phyloP scores from a whole-genome alignment of 2,113 vertebrate genomes.

The Dendrocopos noguchii region DNA sequence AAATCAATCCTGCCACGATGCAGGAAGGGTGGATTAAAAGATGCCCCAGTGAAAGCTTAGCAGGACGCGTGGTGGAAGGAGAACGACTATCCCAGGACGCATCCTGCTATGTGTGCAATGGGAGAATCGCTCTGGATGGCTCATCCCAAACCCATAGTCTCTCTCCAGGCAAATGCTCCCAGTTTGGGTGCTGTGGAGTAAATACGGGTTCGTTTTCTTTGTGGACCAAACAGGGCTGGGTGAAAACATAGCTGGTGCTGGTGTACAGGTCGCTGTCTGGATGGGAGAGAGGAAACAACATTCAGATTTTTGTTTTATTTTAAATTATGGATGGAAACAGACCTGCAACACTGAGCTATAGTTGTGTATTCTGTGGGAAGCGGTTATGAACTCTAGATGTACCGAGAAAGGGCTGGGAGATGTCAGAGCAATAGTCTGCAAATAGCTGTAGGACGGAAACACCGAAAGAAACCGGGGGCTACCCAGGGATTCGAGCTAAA shows the following conservation, averaged over 20 bases:
- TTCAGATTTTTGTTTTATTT: neutral
- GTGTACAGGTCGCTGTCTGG: neutral
- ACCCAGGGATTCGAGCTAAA: neutral
- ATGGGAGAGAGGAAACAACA: neutral
- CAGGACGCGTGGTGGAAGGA: neutral
- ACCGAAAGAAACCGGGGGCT: neutral
- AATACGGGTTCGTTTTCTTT: neutral
- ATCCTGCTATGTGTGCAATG: neutral
- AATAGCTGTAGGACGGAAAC: neutral
- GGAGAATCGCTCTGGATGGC: neutral
- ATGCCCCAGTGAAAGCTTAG: constrained; percentile 47
- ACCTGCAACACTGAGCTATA: neutral
- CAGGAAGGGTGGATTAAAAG: constrained; percentile 63
- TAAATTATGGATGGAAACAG: neutral
- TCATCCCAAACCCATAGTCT: neutral
- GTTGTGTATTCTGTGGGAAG: neutral
- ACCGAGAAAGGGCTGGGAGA: neutral
- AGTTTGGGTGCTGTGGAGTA: neutral
- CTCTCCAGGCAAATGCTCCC: neutral
- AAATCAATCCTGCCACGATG: constrained; percentile 46
- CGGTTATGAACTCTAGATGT: neutral
- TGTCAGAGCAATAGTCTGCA: neutral
- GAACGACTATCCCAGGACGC: neutral
- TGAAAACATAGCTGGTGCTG: neutral
- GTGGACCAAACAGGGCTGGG: neutral